phyloP scores from a whole-genome alignment of 1,140 invertebrate genomes.

The Vanessa atalanta region DNA sequence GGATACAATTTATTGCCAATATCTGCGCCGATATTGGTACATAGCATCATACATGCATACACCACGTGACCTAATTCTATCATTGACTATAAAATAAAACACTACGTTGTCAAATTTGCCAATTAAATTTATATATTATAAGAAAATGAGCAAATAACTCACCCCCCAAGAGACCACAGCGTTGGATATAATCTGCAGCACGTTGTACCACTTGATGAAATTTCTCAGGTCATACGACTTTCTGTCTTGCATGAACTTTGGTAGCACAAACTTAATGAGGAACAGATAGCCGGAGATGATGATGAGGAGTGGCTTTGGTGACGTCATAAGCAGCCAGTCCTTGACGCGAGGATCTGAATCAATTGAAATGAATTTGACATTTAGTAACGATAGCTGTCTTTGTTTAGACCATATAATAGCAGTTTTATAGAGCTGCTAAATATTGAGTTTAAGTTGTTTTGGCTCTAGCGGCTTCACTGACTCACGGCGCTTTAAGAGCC shows the following conservation, averaged over 20 bases:
- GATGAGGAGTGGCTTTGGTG: constrained; percentile 76
- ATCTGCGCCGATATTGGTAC: too few relatives aligned
- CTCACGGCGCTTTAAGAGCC: too few relatives aligned
- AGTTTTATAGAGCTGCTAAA: too few relatives aligned
- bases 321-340: constrained; percentile 82
- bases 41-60: too few relatives aligned
- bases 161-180: constrained; percentile 70
- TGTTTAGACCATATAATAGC: too few relatives aligned
- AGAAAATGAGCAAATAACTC: constrained; percentile 32
- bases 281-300: constrained; percentile 85
- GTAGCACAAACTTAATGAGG: constrained; percentile 84
- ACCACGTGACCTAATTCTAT: too few relatives aligned
- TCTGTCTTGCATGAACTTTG: constrained; percentile 75
- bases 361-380: neutral
- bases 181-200: constrained; percentile 71
- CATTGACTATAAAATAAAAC: neutral
- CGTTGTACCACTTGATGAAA: constrained; percentile 74
- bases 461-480: too few relatives aligned
- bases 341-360: constrained; percentile 83
- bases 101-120: neutral
- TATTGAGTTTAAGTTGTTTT: too few relatives aligned
- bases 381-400: too few relatives aligned
- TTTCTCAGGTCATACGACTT: constrained; percentile 59
- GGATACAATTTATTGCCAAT: too few relatives aligned
- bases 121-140: too few relatives aligned